phyloP scores from a whole-genome alignment of 1,140 invertebrate species.

The Oedothorax gibbosus region DNA sequence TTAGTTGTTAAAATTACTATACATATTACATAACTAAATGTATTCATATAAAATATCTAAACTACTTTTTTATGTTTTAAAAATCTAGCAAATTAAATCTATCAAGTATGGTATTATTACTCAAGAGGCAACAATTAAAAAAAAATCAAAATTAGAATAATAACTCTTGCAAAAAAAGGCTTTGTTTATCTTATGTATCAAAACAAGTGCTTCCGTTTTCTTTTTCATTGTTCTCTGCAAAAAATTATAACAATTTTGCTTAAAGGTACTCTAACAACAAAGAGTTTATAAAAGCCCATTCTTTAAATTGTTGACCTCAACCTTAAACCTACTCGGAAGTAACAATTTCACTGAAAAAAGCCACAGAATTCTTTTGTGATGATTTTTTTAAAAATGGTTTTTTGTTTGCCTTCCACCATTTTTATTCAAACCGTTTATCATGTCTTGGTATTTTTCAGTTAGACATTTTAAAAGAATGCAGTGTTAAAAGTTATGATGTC shows the following conservation, averaged over 20 bases:
- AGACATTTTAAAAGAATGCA: too few species aligned
- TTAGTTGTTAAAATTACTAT: too few species aligned
- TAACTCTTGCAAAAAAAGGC: not conserved
- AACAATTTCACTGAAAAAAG: constrained; percentile 29
- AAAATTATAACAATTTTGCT: not conserved
- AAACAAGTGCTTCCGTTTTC: constrained; percentile 39
- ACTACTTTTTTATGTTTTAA: too few species aligned
- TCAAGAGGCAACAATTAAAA: not conserved
- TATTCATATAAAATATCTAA: too few species aligned
- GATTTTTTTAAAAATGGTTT: too few species aligned
- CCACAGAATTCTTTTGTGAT: constrained; percentile 14
- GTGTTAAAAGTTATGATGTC: too few species aligned
- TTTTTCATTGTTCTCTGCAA: not conserved
- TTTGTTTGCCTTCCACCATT: too few species aligned
- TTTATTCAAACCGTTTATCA: too few species aligned
- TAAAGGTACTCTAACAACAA: constrained; percentile 4
- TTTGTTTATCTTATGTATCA: constrained; percentile 38
- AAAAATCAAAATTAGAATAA: not conserved
- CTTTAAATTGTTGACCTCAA: constrained; percentile 38
- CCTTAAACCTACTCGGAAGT: constrained; percentile 33
- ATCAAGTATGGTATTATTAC: too few species aligned
- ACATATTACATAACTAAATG: too few species aligned
- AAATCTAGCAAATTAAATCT: too few species aligned
- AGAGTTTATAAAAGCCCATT: constrained; percentile 40
- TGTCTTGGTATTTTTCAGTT: not conserved